These are phyloP conservation scores for Macrophya annulata DNA, from an alignment of 2,888 invertebrate genomes.

Conservation along the genomic window DNA sequence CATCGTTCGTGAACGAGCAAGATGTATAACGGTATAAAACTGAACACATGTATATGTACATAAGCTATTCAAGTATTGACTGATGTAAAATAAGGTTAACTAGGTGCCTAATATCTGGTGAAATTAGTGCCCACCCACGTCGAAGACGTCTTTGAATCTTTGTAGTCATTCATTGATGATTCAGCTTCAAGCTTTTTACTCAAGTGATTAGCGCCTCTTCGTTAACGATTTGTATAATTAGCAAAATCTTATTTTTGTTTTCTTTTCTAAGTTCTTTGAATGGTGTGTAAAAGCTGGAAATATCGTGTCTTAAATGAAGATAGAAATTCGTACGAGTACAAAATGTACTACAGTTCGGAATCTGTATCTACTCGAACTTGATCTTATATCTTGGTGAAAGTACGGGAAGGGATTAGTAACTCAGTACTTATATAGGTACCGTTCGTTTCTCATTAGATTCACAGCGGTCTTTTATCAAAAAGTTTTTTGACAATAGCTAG, in stretches of 20 bases:
- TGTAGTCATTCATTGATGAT: slow-evolving; percentile 17
- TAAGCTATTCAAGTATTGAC: background rate
- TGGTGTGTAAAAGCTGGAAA: background rate
- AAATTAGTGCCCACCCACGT: background rate
- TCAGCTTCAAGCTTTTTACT: background rate
- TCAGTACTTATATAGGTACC: slow-evolving; percentile 23
- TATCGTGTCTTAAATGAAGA: background rate
- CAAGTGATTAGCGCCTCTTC: background rate
- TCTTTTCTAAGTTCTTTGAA: background rate
- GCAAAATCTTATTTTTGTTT: background rate
- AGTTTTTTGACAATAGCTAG: background rate
- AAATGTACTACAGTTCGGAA: background rate
- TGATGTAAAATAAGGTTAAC: slow-evolving; percentile 34
- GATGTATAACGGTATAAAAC: slow-evolving; percentile 5
- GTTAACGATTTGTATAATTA: background rate
- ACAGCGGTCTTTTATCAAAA: slow-evolving; percentile 14
- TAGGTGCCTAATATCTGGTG: background rate
- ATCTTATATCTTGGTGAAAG: slow-evolving; percentile 25
- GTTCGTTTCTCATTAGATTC: background rate
- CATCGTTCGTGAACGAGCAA: background rate
- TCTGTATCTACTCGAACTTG: background rate
- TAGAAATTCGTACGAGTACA: background rate
- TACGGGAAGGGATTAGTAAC: slow-evolving; percentile 11
- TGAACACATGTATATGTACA: background rate
- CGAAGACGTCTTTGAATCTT: background rate